Base-by-base conservation (phyloP, 2,888 invertebrate species). In the Neoaliturus tenellus region DNA sequence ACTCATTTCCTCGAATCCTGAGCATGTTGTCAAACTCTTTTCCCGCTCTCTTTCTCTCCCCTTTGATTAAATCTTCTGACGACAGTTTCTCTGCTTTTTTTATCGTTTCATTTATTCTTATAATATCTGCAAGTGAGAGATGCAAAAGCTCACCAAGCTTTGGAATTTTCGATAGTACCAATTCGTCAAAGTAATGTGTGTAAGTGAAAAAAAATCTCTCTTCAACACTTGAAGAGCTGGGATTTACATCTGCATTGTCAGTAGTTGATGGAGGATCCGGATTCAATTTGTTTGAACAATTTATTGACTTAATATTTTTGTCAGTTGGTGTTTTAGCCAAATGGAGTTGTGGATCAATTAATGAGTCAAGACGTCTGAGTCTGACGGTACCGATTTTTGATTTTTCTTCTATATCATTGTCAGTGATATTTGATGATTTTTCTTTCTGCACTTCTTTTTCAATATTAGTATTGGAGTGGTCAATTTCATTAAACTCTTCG, bases 131-230 rank as follows among this genome's bases (percentile, higher is more conserved):
- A 1, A 78, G 1, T 20, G 78, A 51, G 33, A 78, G 78, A 14
- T 78, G 78, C 17, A 78, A 23, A 1, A 55, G 5, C 20, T 78
- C 78, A 33, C 78, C 78, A 17, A 78, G 55, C 55, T 51, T 78
- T 31, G 78, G 48, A 6, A 78, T 78, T 20, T 51, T 55, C 10
- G 51, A 8, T 28, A 55, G 55, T 1, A 78, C 78, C n/a, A 35
- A n/a, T 6, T 55, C 33, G 17, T 78, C 35, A 55, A 78, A 78
- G 20, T 78, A 78, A 33, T 33, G 33, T 28, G 28, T 33, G 33
- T 78, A 78, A 1, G 35, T 55, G 2, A 1, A 8, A 20, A 78
- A 51, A 78, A 78, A 17, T 28, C 6, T 25, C 31, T 31, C 78
- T 78, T 55, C 17, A 1, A 71, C 5, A 55, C 55, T 55, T 25